Evolutionary conservation across 2,888 invertebrate species (phyloP), one percentile per base, ranked within the genome.

Genomic region (Ariolimax columbianus): DNA sequence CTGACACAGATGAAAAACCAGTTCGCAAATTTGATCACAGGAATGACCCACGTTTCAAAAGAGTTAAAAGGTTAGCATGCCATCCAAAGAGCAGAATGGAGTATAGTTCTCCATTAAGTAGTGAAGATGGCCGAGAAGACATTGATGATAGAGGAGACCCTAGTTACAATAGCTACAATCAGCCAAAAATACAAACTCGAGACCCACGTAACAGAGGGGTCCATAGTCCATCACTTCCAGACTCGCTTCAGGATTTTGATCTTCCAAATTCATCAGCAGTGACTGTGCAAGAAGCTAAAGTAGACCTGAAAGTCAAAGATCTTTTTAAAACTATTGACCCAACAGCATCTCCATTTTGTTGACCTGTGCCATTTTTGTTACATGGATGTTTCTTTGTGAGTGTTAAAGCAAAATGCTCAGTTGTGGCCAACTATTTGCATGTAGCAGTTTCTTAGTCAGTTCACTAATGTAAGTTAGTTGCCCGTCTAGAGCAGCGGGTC

Each of bases 241-340:
- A 87, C 19, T 82, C 85, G 55, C 59, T 85, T 33, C 70, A 85
- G 59, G 84, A 84, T 51, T 77, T 82, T 84, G 86, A 81, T 38
- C n/a, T 78, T 59, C 84, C 86, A 33, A 79, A 82, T 43, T 68
- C 82, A 38, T 36, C 85, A 7, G 77, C 78, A 19, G 38, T 43
- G 23, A 66, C 38, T 55, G 66, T 63, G 7, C 36, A 47, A 33
- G 70, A 85, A 68, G 87, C 87, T 82, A 88, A 88, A 79, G 87
- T 90, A 14, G 90, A 91, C 81, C 89, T 89, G 79, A 89, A 91
- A 47, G 88, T 94, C 38, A 94, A 93, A 88, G 93, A 93, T 82
- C 90, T 93, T 84, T 94, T 94, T 89, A 94, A 94, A 89, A 93
- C 93, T n/a, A 93, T 94, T 82, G 94, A 94, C 87, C 94, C 94